These are phyloP conservation scores for human DNA, from an alignment of 2,113 vertebrate species.

Conservation along the genomic window GRCh38 chr13:108700501-108701000, in stretches of 20 bases:
- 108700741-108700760: background rate
- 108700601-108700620: background rate
- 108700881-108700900: background rate
- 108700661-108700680: background rate
- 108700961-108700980: too few relatives aligned
- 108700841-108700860: background rate
- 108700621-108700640: background rate
- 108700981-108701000: too few relatives aligned
- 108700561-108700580: rapidly evolving
- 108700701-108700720: rapidly evolving
- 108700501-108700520: background rate
- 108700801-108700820: rapidly evolving
- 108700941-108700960: background rate
- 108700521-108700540: too few relatives aligned
- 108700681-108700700: background rate
- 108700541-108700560: too few relatives aligned
- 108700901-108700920: too few relatives aligned
- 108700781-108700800: rapidly evolving
- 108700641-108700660: background rate
- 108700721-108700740: background rate
- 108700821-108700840: background rate
- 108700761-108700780: too few relatives aligned
- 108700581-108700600: background rate
- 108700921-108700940: background rate
- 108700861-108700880: background rate